Evolutionary conservation across 2,888 invertebrate species (phyloP), one percentile per base, ranked within the genome.

Genomic region (Volucella zonaria): DNA sequence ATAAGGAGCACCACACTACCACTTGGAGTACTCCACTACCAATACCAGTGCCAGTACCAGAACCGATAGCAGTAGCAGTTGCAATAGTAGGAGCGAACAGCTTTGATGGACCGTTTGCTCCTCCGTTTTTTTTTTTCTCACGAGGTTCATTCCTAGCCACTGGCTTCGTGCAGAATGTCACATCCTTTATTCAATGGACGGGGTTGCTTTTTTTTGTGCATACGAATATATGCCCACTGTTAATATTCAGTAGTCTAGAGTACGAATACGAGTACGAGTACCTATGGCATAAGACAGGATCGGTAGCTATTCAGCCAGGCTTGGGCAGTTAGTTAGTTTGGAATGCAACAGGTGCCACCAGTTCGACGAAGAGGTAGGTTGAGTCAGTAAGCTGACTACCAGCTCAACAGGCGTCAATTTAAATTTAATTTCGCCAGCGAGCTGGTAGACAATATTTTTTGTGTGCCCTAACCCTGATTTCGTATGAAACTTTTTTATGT

Each of bases 401-500:
- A 52, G 80, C 52, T 75, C 83, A 85, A 85, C 83, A 80, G 83
- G 83, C 83, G 83, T 85, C 83, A 85, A 81, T 85, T 85, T 80
- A 81, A 81, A 81, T 76, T 85, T 64, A 76, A 85, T 73, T 85
- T 64, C 81, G 62, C 75, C 56, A 67, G 56, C 62, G 56, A 80
- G 67, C 56, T 31, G 31, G 31, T 31, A 31, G 82, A 79, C 64
- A 70, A 75, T 79, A 73, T 58, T 12, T 59, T 67, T 42, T 70
- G 47, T 38, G 23, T 12, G 18, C 18, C 15, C 67, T 67, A 45
- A 14, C 15, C 54, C 56, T 10, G 52, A 43, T 42, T 74, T 68
- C 56, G 31, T 31, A 8, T 64, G 61, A 59, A 12, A 18, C 47
- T 54, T 43, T 59, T 52, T 49, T 31, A n/a, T 79, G 56, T 31